Conservation (phyloP, 2,797 vertebrate genomes). For the Bradypodion pumilum region DNA sequence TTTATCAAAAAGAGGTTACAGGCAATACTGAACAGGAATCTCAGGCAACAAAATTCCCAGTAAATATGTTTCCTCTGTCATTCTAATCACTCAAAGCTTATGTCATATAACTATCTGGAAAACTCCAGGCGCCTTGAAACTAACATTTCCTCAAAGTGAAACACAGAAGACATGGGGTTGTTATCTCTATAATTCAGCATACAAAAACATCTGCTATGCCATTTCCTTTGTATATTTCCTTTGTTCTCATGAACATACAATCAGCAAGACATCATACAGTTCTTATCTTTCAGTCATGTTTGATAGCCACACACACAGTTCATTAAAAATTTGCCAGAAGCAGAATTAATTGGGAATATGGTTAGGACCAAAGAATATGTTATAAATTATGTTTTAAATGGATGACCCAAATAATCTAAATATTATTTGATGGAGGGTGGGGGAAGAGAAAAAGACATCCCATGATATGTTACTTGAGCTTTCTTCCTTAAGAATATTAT, state of each 20-base stretch:
- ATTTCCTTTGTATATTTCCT: conserved; percentile 22
- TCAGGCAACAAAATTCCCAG: conserved; percentile 18
- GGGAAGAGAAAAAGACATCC: neutral
- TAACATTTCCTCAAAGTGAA: conserved; percentile 15
- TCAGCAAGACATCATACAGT: conserved; percentile 18
- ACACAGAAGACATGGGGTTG: conserved; percentile 20
- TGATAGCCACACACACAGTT: conserved; percentile 7
- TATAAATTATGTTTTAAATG: conserved; percentile 7
- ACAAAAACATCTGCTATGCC: neutral
- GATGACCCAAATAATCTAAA: conserved; percentile 20
- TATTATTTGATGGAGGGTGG: conserved; percentile 1
- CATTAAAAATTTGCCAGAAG: conserved; percentile 21
- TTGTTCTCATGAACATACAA: neutral
- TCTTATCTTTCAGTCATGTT: conserved; percentile 3
- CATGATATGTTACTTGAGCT: neutral
- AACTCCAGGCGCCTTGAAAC: conserved; percentile 37
- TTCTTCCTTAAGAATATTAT: conserved; percentile 13
- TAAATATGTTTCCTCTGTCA: conserved; percentile 27
- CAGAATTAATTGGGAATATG: conserved; percentile 19
- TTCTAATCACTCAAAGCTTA: conserved; percentile 10
- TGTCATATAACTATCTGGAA: conserved; percentile 31
- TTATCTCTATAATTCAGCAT: conserved; percentile 13
- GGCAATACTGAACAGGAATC: neutral
- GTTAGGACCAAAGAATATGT: neutral
- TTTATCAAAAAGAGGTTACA: neutral